These are phyloP conservation scores for Cololabis saira DNA, from an alignment of 2,113 vertebrate genomes.

Conservation along the genomic window DNA sequence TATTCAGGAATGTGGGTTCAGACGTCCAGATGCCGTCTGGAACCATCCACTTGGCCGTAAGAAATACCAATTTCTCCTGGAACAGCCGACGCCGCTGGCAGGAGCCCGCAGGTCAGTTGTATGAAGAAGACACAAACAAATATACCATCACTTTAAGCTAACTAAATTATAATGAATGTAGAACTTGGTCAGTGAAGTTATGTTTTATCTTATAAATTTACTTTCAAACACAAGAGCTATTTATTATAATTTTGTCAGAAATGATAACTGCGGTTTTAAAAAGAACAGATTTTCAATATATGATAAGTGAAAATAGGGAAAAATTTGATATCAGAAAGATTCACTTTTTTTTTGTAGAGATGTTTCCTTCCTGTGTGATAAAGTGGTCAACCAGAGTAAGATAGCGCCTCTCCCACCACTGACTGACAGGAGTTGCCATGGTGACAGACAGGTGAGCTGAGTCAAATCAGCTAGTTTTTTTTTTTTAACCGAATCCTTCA, in stretches of 20 bases:
- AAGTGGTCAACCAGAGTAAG: conserved; percentile 59
- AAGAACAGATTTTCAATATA: too few species aligned
- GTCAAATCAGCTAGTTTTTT: not conserved
- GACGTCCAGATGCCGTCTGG: conserved; percentile 83
- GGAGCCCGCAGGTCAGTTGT: conserved; percentile 84
- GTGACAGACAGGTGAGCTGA: conserved; percentile 38
- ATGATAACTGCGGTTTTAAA: too few species aligned
- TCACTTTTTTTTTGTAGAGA: conserved; percentile 75
- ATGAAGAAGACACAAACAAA: not conserved
- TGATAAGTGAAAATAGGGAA: too few species aligned
- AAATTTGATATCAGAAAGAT: too few species aligned
- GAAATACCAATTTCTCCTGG: conserved; percentile 86
- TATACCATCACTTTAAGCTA: not conserved
- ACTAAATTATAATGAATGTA: too few species aligned
- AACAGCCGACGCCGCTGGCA: conserved; percentile 84
- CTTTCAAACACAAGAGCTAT: too few species aligned
- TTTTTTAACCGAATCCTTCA: not conserved
- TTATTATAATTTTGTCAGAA: too few species aligned
- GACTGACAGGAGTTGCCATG: conserved; percentile 24
- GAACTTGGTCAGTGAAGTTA: too few species aligned
- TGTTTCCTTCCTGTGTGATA: conserved; percentile 87
- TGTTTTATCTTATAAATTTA: too few species aligned
- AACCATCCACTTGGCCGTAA: conserved; percentile 81
- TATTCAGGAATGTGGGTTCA: conserved; percentile 75
- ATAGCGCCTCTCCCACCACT: conserved; percentile 59